A percentile compares a stretch with the other conserved stretches of the same genome.
phyloP scores from a whole-genome alignment of 1,140 invertebrate genomes.

The silkworm (Bombyx mori) region ASM3026992v2 NC_085107.1:14486501-14487000 shows the following conservation, averaged over 20 bases:
- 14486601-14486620: too few species aligned
- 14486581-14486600: too few species aligned
- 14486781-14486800: conserved; percentile 40
- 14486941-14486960: conserved; percentile 31
- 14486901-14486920: conserved; percentile 29
- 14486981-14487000: conserved; percentile 39
- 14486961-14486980: conserved; percentile 42
- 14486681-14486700: not conserved
- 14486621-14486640: too few species aligned
- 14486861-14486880: too few species aligned
- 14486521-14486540: too few species aligned
- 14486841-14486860: too few species aligned
- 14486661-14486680: too few species aligned
- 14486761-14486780: conserved; percentile 52
- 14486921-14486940: conserved; percentile 21
- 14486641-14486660: too few species aligned
- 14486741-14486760: conserved; percentile 44
- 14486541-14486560: too few species aligned
- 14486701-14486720: conserved; percentile 8
- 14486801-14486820: conserved; percentile 47
- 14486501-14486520: too few species aligned
- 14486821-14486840: not conserved
- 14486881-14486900: conserved; percentile 41
- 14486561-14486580: too few species aligned
- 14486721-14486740: conserved; percentile 44